Conservation (phyloP, 1,140 invertebrate genomes). For the Drosophila bocqueti region DNA sequence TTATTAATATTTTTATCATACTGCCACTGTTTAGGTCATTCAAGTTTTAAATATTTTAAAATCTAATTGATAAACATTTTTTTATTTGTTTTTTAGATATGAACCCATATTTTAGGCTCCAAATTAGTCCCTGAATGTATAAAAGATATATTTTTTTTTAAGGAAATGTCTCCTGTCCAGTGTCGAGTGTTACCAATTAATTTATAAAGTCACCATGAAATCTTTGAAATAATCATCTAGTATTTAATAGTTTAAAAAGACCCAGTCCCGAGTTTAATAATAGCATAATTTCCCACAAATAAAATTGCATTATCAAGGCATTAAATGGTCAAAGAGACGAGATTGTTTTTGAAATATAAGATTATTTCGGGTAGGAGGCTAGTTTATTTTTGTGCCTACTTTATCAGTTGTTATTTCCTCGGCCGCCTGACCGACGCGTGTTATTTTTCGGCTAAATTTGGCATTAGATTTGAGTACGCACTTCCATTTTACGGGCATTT, state of each 20-base stretch:
- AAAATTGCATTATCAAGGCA: neutral
- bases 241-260: neutral
- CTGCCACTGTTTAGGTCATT: no score
- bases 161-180: no score
- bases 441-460: constrained; percentile 22
- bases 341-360: constrained; percentile 1
- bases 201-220: neutral
- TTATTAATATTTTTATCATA: no score
- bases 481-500: constrained; percentile 43
- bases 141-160: no score
- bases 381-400: constrained; percentile 14
- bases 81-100: neutral
- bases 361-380: constrained; percentile 1
- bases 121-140: no score
- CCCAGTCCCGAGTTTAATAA: neutral
- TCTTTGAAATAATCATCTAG: neutral
- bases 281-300: neutral
- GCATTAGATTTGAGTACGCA: constrained; percentile 60
- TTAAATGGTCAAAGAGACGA: neutral
- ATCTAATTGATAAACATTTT: no score
- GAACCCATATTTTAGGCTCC: neutral
- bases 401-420: constrained; percentile 9
- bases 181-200: neutral
- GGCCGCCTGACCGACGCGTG: constrained; percentile 8
- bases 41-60: no score